These are phyloP conservation scores for Emydura subglobosa DNA, from an alignment of 2,113 vertebrate genomes.

Conservation along the genomic window DNA sequence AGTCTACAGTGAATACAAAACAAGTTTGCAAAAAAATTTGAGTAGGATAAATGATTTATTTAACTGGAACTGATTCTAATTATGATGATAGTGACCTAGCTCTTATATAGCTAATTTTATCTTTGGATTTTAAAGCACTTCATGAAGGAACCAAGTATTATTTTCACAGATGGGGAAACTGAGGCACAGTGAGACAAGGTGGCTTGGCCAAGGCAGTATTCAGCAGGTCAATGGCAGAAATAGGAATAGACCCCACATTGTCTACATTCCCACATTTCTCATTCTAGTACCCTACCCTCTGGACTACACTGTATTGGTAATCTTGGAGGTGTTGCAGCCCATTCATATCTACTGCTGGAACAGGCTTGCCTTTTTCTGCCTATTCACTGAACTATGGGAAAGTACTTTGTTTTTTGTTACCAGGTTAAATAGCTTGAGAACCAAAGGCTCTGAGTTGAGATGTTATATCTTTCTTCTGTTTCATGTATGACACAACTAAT, in stretches of 20 bases:
- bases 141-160: not conserved
- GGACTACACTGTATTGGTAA: not conserved
- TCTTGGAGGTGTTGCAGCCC: not conserved
- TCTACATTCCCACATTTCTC: too few species aligned
- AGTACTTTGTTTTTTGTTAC: not conserved
- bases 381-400: not conserved
- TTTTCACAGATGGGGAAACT: not conserved
- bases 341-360: not conserved
- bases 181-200: not conserved
- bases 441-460: not conserved
- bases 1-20: not conserved
- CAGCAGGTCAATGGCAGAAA: not conserved
- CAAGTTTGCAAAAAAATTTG: not conserved
- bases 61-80: not conserved
- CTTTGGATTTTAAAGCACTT: not conserved
- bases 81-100: not conserved
- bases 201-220: not conserved
- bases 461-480: not conserved
- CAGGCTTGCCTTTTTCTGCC: not conserved
- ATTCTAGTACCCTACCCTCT: not conserved
- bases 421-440: not conserved
- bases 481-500: not conserved
- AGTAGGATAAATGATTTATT: not conserved
- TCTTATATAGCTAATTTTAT: not conserved
- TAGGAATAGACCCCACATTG: not conserved